phyloP scores from a whole-genome alignment of 2,888 invertebrate genomes.

The Heliothis peltigera region DNA sequence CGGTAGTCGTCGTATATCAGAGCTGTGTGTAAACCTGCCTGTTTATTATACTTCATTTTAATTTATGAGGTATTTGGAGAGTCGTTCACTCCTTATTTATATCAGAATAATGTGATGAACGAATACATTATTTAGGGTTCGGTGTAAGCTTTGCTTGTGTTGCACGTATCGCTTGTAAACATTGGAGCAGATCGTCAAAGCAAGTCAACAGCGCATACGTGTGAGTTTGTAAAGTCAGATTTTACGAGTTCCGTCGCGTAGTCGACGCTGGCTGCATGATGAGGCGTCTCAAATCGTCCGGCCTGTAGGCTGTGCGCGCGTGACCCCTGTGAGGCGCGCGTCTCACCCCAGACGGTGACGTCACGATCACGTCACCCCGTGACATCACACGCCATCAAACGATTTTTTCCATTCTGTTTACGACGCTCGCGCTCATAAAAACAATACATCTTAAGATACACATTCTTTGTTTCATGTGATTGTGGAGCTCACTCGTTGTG shows the following conservation, averaged over 20 bases:
- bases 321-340: constrained; percentile 21
- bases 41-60: constrained; percentile 17
- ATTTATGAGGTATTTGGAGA: constrained; percentile 9
- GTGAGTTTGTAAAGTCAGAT: constrained; percentile 7
- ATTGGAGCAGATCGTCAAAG: constrained; percentile 16
- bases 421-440: constrained; percentile 33
- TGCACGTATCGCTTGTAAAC: constrained; percentile 27
- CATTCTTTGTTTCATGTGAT: constrained; percentile 14
- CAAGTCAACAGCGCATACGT: constrained; percentile 17
- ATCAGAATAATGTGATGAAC: constrained; percentile 1
- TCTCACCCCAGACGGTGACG: constrained; percentile 49
- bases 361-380: constrained; percentile 47
- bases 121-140: not conserved
- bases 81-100: constrained; percentile 12
- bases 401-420: constrained; percentile 29
- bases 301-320: constrained; percentile 14
- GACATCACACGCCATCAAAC: constrained; percentile 35
- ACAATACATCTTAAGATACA: constrained; percentile 6
- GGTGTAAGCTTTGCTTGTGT: not conserved
- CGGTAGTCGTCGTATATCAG: not conserved
- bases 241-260: constrained; percentile 18
- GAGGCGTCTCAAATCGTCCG: constrained; percentile 28
- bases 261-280: constrained; percentile 32
- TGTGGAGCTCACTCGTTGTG: constrained; percentile 8
- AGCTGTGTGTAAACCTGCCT: constrained; percentile 5